A percentile compares a stretch with the other conserved stretches of the same genome.
Conservation (phyloP, 2,888 invertebrate species). For the Gymnocheta viridis region DNA sequence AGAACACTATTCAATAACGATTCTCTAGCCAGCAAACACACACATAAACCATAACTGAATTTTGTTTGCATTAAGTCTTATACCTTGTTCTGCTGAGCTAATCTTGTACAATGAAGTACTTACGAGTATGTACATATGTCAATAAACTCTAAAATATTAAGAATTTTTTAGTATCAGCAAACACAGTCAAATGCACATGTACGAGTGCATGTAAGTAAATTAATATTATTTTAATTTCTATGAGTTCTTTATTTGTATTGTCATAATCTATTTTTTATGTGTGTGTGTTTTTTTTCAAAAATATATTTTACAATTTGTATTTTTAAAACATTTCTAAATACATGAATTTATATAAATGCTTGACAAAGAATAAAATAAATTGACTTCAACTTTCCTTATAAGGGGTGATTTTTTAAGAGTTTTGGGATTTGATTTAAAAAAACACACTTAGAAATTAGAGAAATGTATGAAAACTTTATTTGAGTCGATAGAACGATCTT, state of each 20-base stretch:
- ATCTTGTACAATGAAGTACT: slow-evolving; percentile 63
- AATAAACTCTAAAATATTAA: slow-evolving; percentile 45
- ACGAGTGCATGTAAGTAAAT: slow-evolving; percentile 3
- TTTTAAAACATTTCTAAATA: background rate
- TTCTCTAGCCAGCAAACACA: background rate
- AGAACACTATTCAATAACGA: slow-evolving; percentile 36
- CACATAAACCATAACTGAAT: background rate
- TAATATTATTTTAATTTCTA: slow-evolving; percentile 25
- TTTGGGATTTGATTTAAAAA: too few relatives aligned
- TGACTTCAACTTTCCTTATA: too few relatives aligned
- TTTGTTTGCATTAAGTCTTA: slow-evolving; percentile 55
- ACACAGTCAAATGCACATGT: background rate
- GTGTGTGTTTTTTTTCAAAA: background rate
- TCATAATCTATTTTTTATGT: slow-evolving; percentile 4
- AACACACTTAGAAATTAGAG: too few relatives aligned
- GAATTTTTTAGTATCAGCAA: background rate
- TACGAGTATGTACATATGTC: slow-evolving; percentile 55
- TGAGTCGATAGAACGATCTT: too few relatives aligned
- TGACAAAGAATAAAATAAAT: too few relatives aligned
- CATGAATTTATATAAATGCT: too few relatives aligned
- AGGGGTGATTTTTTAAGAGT: too few relatives aligned
- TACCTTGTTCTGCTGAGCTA: slow-evolving; percentile 39
- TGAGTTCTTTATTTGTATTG: background rate
- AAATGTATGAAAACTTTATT: too few relatives aligned
- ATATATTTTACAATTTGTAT: background rate